Percentiles rank a stretch among this genome's conserved stretches.
Conservation (phyloP, 2,797 vertebrate genomes). For the Ptychadena robeensis region DNA sequence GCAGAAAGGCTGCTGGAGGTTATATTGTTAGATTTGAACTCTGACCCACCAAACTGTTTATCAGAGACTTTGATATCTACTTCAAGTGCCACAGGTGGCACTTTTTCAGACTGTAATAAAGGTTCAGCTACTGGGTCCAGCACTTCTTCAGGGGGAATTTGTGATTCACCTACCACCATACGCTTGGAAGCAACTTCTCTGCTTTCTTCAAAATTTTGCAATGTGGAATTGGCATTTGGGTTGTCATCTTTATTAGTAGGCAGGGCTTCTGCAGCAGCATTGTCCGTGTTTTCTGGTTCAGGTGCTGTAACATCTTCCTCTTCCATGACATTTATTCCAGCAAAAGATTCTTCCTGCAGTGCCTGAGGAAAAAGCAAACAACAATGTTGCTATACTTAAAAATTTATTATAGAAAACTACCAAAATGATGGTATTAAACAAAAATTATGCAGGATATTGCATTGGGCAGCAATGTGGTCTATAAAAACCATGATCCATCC, state of each 20-base stretch:
- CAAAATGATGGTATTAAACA: no score
- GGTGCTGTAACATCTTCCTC: constrained; percentile 65
- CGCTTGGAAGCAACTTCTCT: constrained; percentile 52
- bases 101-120: constrained; percentile 51
- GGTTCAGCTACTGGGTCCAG: neutral
- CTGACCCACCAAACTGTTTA: constrained; percentile 20
- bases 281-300: constrained; percentile 23
- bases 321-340: constrained; percentile 73
- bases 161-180: constrained; percentile 63
- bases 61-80: constrained; percentile 56
- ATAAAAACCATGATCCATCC: neutral
- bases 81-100: neutral
- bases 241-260: neutral
- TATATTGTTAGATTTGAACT: constrained; percentile 14
- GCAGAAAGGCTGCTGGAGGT: constrained; percentile 53
- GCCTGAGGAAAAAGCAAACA: constrained; percentile 68
- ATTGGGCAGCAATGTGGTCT: no score
- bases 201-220: constrained; percentile 36
- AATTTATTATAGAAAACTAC: neutral
- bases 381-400: neutral
- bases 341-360: constrained; percentile 73
- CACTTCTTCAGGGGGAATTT: neutral
- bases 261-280: neutral
- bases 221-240: neutral
- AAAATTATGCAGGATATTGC: neutral